Evolutionary conservation across 2,797 vertebrate genomes (phyloP).

Genomic region (Steatocranus sp.): DNA sequence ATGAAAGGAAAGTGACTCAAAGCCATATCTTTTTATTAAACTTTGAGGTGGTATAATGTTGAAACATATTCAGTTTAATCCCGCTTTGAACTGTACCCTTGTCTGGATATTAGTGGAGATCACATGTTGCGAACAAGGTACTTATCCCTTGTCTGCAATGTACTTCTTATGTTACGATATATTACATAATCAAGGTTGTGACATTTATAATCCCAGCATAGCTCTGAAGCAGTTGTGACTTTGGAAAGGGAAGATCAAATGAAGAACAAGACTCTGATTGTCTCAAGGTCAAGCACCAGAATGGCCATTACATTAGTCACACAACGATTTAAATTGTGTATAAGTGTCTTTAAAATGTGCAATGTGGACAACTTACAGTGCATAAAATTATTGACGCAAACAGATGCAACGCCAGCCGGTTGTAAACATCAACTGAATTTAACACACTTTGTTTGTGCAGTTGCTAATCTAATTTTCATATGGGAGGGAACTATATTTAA

Average conservation of each 20-base stretch:
- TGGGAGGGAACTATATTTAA: constrained; percentile 41
- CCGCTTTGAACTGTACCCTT: neutral
- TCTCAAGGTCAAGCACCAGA: constrained; percentile 35
- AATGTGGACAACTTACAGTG: neutral
- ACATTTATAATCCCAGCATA: constrained; percentile 38
- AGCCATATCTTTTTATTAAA: neutral
- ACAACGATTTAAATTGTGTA: neutral
- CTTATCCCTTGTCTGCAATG: constrained; percentile 29
- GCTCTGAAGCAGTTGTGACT: constrained; percentile 29
- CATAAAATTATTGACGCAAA: neutral
- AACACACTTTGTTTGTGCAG: constrained; percentile 60
- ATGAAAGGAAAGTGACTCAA: neutral
- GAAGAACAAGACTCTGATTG: constrained; percentile 25
- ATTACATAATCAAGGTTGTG: constrained; percentile 64
- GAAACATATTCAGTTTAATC: constrained; percentile 3
- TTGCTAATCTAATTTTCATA: constrained; percentile 49
- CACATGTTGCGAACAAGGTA: constrained; percentile 32
- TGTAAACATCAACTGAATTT: constrained; percentile 21
- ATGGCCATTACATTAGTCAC: neutral
- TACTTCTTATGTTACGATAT: constrained; percentile 48
- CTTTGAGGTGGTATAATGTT: neutral
- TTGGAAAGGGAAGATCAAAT: constrained; percentile 42
- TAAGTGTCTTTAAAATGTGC: neutral
- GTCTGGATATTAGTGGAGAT: neutral
- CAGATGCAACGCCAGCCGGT: neutral